These are phyloP conservation scores for Leptodactylus fuscus DNA, from an alignment of 2,113 vertebrate species.

Conservation along the genomic window DNA sequence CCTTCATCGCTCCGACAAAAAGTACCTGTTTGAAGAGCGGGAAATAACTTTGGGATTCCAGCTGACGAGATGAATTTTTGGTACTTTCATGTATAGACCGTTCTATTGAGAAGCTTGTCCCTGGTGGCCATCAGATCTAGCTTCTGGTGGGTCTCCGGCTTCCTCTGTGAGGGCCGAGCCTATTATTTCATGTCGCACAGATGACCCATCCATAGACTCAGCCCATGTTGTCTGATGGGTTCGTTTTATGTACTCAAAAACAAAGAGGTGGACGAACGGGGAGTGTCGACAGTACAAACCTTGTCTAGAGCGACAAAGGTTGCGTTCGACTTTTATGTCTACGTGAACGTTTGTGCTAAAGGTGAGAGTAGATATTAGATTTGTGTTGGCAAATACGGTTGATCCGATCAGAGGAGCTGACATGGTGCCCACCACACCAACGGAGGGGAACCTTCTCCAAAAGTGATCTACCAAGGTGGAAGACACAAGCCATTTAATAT, in stretches of 20 bases:
- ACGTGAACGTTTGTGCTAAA: background rate
- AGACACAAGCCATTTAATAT: too few relatives aligned
- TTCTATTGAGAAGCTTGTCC: background rate
- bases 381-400: background rate
- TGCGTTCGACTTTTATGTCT: background rate
- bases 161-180: background rate
- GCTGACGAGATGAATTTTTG: background rate
- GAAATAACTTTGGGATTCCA: background rate
- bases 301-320: background rate
- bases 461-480: too few relatives aligned
- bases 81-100: background rate
- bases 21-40: background rate
- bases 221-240: background rate
- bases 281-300: background rate
- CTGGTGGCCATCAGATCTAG: background rate
- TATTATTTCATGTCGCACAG: background rate
- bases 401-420: too few relatives aligned
- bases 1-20: background rate
- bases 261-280: background rate
- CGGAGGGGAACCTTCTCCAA: too few relatives aligned
- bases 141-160: background rate
- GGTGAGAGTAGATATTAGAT: background rate
- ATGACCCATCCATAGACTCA: background rate
- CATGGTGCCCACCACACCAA: too few relatives aligned
- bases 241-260: background rate